These are phyloP conservation scores for Actinostola sp. DNA, from an alignment of 92 coral and sea anemone species.

Conservation along the genomic window DNA sequence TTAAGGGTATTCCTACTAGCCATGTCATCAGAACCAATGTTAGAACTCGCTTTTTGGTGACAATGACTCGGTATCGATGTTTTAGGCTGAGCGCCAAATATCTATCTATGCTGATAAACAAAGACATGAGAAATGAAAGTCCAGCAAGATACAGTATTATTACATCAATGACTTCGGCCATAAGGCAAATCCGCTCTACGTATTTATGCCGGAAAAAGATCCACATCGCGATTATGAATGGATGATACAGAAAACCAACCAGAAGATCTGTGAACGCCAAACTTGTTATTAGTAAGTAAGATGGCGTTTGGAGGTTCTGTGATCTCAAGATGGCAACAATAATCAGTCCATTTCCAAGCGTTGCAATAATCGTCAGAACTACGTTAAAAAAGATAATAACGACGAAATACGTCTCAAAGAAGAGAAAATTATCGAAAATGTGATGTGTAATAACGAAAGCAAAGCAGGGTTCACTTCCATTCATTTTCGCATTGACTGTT, in stretches of 20 bases:
- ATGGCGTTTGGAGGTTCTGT: conserved; percentile 46
- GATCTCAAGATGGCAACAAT: conserved; percentile 39
- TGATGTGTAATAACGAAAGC: no score
- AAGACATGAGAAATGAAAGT: conserved; percentile 7
- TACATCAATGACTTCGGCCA: background rate
- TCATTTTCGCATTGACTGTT: no score
- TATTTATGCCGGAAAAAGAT: background rate
- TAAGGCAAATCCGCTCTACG: conserved; percentile 12
- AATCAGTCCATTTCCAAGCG: conserved; percentile 29
- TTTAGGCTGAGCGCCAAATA: conserved; percentile 18
- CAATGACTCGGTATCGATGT: conserved; percentile 1
- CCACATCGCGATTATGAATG: background rate
- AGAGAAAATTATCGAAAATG: background rate
- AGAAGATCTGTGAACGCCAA: conserved; percentile 49
- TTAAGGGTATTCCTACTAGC: background rate
- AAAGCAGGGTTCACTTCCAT: no score
- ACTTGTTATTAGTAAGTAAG: conserved; percentile 48
- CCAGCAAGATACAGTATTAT: conserved; percentile 6
- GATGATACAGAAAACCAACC: conserved; percentile 37
- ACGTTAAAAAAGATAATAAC: background rate
- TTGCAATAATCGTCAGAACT: background rate
- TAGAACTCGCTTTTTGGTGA: conserved; percentile 2
- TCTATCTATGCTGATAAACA: conserved; percentile 26
- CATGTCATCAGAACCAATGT: conserved; percentile 1
- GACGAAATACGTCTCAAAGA: background rate